These are phyloP conservation scores for Cephus runcator DNA, from an alignment of 2,888 invertebrate genomes.

Conservation along the genomic window DNA sequence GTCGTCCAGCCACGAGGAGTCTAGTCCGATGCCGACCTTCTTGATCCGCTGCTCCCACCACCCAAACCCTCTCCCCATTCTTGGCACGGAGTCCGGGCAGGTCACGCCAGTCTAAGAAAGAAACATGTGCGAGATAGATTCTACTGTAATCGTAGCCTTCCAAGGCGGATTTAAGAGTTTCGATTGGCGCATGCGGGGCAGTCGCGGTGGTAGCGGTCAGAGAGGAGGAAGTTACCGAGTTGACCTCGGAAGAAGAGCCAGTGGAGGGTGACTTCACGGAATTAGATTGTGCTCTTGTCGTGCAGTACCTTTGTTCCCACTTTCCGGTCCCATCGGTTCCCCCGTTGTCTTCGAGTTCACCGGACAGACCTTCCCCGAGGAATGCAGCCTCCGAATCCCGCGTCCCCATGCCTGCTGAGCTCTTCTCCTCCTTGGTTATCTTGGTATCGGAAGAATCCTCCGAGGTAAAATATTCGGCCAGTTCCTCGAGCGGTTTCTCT, in stretches of 20 bases:
- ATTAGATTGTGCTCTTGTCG: slow-evolving; percentile 19
- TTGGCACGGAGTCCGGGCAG: neutral
- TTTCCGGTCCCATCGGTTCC: neutral
- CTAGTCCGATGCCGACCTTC: slow-evolving; percentile 66
- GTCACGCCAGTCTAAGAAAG: slow-evolving; percentile 64
- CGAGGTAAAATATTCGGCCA: neutral
- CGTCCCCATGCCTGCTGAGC: neutral
- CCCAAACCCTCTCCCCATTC: slow-evolving; percentile 48
- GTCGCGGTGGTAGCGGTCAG: slow-evolving; percentile 15
- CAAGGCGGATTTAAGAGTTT: slow-evolving; percentile 41
- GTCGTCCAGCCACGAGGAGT: slow-evolving; percentile 64
- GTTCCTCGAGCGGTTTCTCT: neutral
- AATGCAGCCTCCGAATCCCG: neutral
- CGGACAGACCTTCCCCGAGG: neutral
- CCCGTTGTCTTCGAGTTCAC: neutral
- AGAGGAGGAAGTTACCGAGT: slow-evolving; percentile 28
- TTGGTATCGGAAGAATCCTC: neutral
- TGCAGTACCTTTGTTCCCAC: neutral
- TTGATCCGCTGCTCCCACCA: slow-evolving; percentile 66
- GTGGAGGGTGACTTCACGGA: slow-evolving; percentile 18
- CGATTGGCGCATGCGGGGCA: slow-evolving; percentile 35
- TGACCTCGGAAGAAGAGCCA: slow-evolving; percentile 15
- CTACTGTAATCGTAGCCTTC: slow-evolving; percentile 60
- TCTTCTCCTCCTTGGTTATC: neutral
- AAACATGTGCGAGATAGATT: slow-evolving; percentile 63